phyloP scores from a whole-genome alignment of 2,888 invertebrate species.

The Cantharis nigra region DNA sequence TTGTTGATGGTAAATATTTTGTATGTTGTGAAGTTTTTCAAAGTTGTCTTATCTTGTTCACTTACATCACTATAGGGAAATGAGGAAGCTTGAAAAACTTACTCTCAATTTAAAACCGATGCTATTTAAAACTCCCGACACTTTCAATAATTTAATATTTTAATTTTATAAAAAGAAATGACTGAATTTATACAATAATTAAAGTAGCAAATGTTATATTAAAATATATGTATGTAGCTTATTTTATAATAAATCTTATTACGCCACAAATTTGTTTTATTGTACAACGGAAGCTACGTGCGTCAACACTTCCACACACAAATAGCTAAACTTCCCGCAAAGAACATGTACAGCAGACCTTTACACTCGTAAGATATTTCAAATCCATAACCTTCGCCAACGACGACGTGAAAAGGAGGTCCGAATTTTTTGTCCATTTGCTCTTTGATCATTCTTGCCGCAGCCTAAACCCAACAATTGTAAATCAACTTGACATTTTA shows the following conservation, averaged over 20 bases:
- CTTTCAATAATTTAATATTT: constrained; percentile 16
- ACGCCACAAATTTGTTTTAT: not conserved
- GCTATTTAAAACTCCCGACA: not conserved
- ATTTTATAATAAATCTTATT: constrained; percentile 16
- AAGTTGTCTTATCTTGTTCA: not conserved
- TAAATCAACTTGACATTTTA: not conserved
- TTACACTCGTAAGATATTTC: constrained; percentile 91
- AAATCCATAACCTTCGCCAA: constrained; percentile 94
- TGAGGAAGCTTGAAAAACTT: not conserved
- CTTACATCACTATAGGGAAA: not conserved
- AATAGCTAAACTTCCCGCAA: constrained; percentile 88
- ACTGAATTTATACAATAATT: constrained; percentile 32
- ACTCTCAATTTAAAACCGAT: not conserved
- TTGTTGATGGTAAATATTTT: not conserved
- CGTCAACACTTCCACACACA: constrained; percentile 87
- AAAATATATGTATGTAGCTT: constrained; percentile 31
- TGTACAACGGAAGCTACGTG: not conserved
- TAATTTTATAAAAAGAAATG: constrained; percentile 28
- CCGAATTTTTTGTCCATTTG: constrained; percentile 95
- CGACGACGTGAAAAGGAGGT: constrained; percentile 91
- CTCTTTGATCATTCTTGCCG: constrained; percentile 94
- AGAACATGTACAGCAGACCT: constrained; percentile 85
- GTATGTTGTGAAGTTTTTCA: not conserved
- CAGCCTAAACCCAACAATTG: constrained; percentile 61
- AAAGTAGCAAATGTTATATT: constrained; percentile 10